Conservation (phyloP, 2,797 vertebrate genomes). For the Galago senegalensis region DNA sequence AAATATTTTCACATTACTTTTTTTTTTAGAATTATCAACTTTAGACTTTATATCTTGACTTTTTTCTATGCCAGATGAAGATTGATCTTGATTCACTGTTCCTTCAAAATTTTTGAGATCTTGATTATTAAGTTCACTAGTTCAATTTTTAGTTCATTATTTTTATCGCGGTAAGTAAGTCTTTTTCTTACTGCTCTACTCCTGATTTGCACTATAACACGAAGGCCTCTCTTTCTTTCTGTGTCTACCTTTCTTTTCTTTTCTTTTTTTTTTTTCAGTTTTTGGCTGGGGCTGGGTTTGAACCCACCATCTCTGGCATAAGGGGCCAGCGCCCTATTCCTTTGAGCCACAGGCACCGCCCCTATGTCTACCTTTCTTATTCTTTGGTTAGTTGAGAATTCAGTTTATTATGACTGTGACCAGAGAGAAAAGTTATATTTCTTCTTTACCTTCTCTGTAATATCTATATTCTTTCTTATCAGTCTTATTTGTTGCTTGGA, state of each 20-base stretch:
- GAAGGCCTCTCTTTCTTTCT: neutral
- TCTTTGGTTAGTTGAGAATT: neutral
- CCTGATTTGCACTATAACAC: neutral
- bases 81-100: neutral
- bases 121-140: neutral
- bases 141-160: neutral
- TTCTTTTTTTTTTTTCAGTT: no score
- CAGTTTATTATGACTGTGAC: neutral
- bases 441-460: neutral
- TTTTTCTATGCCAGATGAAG: neutral
- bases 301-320: no score
- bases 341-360: no score
- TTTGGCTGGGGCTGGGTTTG: no score
- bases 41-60: neutral
- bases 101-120: neutral
- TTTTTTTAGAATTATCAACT: neutral
- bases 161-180: neutral
- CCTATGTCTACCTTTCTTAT: no score
- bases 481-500: neutral
- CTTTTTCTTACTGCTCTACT: neutral
- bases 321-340: neutral
- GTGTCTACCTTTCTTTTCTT: accelerated
- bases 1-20: neutral
- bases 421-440: neutral
- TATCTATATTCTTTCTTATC: neutral